Conservation (phyloP, 1,140 invertebrate genomes). For the Vollenhovia emeryi region DNA sequence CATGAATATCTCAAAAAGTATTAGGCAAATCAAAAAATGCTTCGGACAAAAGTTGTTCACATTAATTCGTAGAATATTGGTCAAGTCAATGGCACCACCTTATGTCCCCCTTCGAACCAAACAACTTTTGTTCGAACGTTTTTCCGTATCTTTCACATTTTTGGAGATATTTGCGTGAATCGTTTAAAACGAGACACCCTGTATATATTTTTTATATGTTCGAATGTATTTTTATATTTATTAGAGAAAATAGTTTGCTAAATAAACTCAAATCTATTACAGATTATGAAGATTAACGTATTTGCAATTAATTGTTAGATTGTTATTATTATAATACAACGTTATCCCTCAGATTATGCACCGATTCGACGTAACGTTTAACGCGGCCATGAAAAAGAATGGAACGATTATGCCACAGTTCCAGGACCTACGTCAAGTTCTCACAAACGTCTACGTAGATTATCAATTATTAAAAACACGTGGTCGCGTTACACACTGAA, state of each 20-base stretch:
- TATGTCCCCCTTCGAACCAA: too few relatives aligned
- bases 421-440: conserved; percentile 77
- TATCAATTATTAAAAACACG: conserved; percentile 85
- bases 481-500: conserved; percentile 69
- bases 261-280: neutral
- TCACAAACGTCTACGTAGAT: conserved; percentile 79
- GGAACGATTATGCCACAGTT: conserved; percentile 80
- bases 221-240: neutral
- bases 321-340: neutral
- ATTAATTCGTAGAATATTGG: too few relatives aligned
- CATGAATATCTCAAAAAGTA: too few relatives aligned
- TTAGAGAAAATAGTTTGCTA: neutral
- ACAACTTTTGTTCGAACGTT: too few relatives aligned
- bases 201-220: neutral
- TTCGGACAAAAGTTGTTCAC: too few relatives aligned
- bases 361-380: conserved; percentile 21
- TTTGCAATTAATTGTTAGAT: neutral
- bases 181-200: too few relatives aligned
- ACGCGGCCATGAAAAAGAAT: conserved; percentile 73
- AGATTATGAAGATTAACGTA: neutral
- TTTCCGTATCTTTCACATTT: too few relatives aligned
- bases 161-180: too few relatives aligned
- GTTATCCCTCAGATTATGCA: neutral
- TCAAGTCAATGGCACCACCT: too few relatives aligned
- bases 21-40: too few relatives aligned